phyloP scores from a whole-genome alignment of 64 coral and sea anemone genomes.

The Montipora foliosa region DNA sequence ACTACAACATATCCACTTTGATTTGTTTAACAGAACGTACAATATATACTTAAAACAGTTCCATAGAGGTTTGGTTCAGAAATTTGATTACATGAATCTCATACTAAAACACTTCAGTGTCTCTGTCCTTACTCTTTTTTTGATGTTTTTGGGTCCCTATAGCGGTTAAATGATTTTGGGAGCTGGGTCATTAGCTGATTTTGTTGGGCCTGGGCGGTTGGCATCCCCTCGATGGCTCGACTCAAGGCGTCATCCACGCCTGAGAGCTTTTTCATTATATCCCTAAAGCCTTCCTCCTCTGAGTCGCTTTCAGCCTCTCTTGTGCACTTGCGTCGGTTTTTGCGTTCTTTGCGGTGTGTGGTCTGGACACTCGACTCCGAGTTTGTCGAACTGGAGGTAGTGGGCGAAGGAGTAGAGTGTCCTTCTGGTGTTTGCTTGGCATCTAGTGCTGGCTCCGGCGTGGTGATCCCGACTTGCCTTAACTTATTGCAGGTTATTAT shows the following conservation, averaged over 20 bases:
- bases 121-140: slow-evolving; percentile 16
- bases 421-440: slow-evolving; percentile 38
- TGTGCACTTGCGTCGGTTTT: slow-evolving; percentile 49
- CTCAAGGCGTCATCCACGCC: not conserved
- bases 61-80: slow-evolving; percentile 49
- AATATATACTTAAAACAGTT: slow-evolving; percentile 60
- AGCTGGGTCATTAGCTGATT: slow-evolving; percentile 44
- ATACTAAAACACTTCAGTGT: slow-evolving; percentile 12
- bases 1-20: not conserved
- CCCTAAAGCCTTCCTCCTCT: slow-evolving; percentile 30
- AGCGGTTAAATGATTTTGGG: not conserved
- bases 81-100: not conserved
- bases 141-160: slow-evolving; percentile 30
- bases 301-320: slow-evolving; percentile 44
- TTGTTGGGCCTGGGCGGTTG: not conserved
- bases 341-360: slow-evolving; percentile 67
- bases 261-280: slow-evolving; percentile 27
- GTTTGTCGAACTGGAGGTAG: slow-evolving; percentile 6
- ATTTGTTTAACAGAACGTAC: slow-evolving; percentile 63
- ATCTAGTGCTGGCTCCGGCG: not conserved
- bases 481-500: slow-evolving; percentile 68
- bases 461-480: slow-evolving; percentile 49
- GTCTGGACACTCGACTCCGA: not conserved
- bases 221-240: slow-evolving; percentile 6
- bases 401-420: slow-evolving; percentile 6